These are phyloP conservation scores for Seira sanloemensis DNA, from an alignment of 2,888 invertebrate genomes.

Conservation along the genomic window DNA sequence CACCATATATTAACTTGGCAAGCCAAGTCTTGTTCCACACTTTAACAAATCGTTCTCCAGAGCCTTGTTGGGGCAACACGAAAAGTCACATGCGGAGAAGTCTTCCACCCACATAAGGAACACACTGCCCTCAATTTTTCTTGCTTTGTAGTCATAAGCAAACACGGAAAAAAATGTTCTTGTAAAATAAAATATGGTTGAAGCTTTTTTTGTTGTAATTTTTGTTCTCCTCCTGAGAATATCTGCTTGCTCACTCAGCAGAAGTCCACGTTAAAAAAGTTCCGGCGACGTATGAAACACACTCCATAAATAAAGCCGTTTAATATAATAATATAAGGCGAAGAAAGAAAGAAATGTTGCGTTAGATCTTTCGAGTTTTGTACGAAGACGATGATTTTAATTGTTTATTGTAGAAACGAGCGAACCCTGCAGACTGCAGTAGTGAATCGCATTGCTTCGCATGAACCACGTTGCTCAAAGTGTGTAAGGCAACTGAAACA, in stretches of 20 bases:
- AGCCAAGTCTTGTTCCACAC: too few species aligned
- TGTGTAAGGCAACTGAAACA: constrained; percentile 64
- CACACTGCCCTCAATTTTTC: too few species aligned
- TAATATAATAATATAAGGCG: neutral
- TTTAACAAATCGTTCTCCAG: too few species aligned
- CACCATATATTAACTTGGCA: too few species aligned
- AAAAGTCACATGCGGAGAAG: too few species aligned
- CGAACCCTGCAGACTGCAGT: neutral
- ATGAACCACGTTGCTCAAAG: constrained; percentile 64
- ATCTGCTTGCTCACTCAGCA: constrained; percentile 3
- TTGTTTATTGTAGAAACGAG: neutral
- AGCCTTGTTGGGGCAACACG: too few species aligned
- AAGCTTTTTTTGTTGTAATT: neutral
- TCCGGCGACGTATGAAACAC: constrained; percentile 48
- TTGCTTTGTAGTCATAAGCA: too few species aligned
- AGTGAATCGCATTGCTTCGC: constrained; percentile 37
- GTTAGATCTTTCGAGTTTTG: neutral
- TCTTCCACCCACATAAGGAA: too few species aligned
- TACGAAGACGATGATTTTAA: constrained; percentile 18
- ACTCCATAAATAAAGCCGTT: neutral
- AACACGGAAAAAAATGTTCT: neutral
- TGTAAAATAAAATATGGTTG: constrained; percentile 18
- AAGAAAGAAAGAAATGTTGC: neutral
- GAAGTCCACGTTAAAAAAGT: constrained; percentile 31
- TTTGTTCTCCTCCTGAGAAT: constrained; percentile 3